These are phyloP conservation scores for Schizopygopsis malacanthus DNA, from an alignment of 2,797 vertebrate genomes.

Conservation along the genomic window DNA sequence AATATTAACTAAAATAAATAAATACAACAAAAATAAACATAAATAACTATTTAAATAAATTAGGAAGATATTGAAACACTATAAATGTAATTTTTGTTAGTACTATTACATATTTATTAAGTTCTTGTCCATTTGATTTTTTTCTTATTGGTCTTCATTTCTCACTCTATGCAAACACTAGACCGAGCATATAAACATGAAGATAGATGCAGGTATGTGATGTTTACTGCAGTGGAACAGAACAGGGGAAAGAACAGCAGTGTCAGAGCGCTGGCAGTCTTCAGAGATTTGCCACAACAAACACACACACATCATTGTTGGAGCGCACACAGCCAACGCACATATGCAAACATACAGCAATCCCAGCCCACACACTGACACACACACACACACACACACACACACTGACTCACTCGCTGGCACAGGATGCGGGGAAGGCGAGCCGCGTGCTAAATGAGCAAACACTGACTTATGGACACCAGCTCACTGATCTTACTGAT, in stretches of 20 bases:
- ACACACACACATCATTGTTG: constrained; percentile 16
- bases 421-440: not conserved
- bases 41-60: too few relatives aligned
- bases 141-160: not conserved
- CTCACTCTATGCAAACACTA: not conserved
- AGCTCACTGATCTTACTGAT: constrained; percentile 1
- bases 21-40: not conserved
- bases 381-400: constrained; percentile 36
- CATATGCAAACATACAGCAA: constrained; percentile 10
- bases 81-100: not conserved
- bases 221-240: constrained; percentile 51
- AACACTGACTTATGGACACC: not conserved
- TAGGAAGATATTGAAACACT: too few relatives aligned
- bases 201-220: not conserved
- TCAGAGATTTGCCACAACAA: constrained; percentile 55
- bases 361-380: too few relatives aligned
- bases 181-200: not conserved
- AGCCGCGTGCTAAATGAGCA: not conserved
- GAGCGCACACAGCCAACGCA: not conserved
- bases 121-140: not conserved
- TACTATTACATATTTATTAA: not conserved
- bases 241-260: constrained; percentile 56
- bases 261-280: constrained; percentile 52
- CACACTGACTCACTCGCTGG: constrained; percentile 7
- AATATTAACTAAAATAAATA: too few relatives aligned